Evolutionary conservation across 2,888 invertebrate species (phyloP).

Genomic region (Neocrepidodera transversa): DNA sequence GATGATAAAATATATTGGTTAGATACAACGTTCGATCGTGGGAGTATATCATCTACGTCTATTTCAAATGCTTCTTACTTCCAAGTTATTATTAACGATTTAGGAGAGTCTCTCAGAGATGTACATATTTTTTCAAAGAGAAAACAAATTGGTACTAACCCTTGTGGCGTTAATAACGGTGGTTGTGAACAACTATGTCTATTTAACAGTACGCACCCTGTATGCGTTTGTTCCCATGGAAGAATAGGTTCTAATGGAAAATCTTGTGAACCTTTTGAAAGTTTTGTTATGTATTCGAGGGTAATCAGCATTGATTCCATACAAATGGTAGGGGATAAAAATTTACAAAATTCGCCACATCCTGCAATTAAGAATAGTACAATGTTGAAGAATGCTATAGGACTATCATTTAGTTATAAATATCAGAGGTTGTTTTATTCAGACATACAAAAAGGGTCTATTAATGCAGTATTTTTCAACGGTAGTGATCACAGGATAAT

Average conservation of each 20-base stretch:
- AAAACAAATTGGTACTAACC: conserved; percentile 67
- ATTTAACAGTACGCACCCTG: conserved; percentile 68
- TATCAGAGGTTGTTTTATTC: conserved; percentile 80
- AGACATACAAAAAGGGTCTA: conserved; percentile 85
- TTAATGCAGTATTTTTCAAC: conserved; percentile 83
- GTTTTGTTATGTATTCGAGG: conserved; percentile 84
- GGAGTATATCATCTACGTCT: conserved; percentile 72
- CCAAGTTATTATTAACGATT: conserved; percentile 64
- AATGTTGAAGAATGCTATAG: conserved; percentile 85
- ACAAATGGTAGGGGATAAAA: conserved; percentile 75
- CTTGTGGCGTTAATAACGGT: conserved; percentile 71
- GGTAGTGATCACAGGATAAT: conserved; percentile 75
- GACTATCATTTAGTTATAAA: conserved; percentile 79
- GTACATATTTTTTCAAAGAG: conserved; percentile 68
- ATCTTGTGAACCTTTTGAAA: conserved; percentile 77
- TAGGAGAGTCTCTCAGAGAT: conserved; percentile 74
- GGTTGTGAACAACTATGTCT: conserved; percentile 84
- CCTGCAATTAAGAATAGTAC: conserved; percentile 75
- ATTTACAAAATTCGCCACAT: conserved; percentile 79
- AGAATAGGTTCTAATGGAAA: conserved; percentile 70
- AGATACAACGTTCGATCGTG: conserved; percentile 69
- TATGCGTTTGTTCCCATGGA: conserved; percentile 87
- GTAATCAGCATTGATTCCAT: conserved; percentile 84
- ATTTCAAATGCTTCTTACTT: conserved; percentile 66
- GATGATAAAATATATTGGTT: conserved; percentile 72